Evolutionary conservation across 2,113 vertebrate genomes (phyloP).

Genomic region (Willisornis vidua): DNA sequence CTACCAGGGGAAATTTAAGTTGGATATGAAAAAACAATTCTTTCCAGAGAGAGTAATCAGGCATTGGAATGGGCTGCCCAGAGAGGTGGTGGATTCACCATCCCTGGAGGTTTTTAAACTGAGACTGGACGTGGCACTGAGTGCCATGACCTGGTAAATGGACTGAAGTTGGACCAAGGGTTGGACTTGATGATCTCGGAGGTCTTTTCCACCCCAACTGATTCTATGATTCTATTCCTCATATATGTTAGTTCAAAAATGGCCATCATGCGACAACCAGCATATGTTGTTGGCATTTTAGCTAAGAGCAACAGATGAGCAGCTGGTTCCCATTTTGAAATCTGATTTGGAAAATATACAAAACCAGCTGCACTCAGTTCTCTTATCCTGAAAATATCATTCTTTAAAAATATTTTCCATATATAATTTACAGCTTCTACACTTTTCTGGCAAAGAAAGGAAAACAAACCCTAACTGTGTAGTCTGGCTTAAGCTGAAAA

Average conservation of each 20-base stretch:
- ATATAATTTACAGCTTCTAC: constrained; percentile 64
- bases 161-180: too few relatives aligned
- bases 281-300: background rate
- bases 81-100: too few relatives aligned
- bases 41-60: too few relatives aligned
- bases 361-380: constrained; percentile 51
- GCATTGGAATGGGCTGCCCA: too few relatives aligned
- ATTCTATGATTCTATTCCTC: background rate
- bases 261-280: background rate
- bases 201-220: too few relatives aligned
- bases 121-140: too few relatives aligned
- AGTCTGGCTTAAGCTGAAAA: constrained; percentile 30
- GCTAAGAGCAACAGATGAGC: constrained; percentile 35
- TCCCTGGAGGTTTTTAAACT: too few relatives aligned
- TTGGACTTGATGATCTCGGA: too few relatives aligned
- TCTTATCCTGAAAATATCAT: constrained; percentile 44
- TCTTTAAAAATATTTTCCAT: constrained; percentile 68
- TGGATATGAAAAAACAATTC: too few relatives aligned
- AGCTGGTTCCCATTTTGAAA: constrained; percentile 67
- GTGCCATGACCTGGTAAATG: too few relatives aligned
- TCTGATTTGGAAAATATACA: constrained; percentile 65
- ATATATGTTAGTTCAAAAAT: background rate
- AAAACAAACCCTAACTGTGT: constrained; percentile 26
- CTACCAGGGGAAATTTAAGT: too few relatives aligned
- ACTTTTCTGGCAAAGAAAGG: constrained; percentile 41